Evolutionary conservation across 2,888 invertebrate species (phyloP).

Genomic region (Dexiosoma caninum): DNA sequence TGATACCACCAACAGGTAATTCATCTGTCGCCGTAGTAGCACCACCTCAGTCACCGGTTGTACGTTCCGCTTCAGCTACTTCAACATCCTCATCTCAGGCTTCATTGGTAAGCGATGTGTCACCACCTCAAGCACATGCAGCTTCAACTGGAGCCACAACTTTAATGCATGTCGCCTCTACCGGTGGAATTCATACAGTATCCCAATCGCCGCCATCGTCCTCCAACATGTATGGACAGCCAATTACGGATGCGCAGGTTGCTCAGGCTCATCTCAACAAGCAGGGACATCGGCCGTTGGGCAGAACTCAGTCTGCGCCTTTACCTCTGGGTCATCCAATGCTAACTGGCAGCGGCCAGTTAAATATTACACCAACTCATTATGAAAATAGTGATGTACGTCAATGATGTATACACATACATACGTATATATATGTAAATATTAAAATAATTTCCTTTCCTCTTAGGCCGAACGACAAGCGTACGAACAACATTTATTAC

Average conservation of each 20-base stretch:
- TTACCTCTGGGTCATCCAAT: constrained; percentile 93
- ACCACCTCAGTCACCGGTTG: constrained; percentile 78
- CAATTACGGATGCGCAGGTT: constrained; percentile 83
- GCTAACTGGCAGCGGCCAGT: constrained; percentile 80
- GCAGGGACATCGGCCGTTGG: constrained; percentile 87
- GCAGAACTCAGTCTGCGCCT: constrained; percentile 96
- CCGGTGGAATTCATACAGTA: constrained; percentile 66
- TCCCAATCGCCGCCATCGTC: constrained; percentile 45
- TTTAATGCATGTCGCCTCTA: constrained; percentile 60
- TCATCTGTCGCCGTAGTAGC: constrained; percentile 56
- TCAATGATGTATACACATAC: not conserved
- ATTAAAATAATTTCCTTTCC: not conserved
- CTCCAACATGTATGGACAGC: constrained; percentile 75
- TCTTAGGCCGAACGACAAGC: constrained; percentile 79
- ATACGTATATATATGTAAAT: not conserved
- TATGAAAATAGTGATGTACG: constrained; percentile 78
- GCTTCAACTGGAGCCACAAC: constrained; percentile 55
- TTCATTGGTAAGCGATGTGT: constrained; percentile 72
- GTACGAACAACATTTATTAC: constrained; percentile 81
- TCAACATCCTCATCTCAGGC: constrained; percentile 76
- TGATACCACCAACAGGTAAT: constrained; percentile 63
- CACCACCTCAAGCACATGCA: constrained; percentile 75
- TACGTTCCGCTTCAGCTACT: constrained; percentile 79
- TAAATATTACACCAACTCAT: constrained; percentile 77
- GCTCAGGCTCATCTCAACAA: constrained; percentile 85